Evolutionary conservation across 2,113 vertebrate genomes (phyloP).

Genomic region (Lasiurus cinereus): DNA sequence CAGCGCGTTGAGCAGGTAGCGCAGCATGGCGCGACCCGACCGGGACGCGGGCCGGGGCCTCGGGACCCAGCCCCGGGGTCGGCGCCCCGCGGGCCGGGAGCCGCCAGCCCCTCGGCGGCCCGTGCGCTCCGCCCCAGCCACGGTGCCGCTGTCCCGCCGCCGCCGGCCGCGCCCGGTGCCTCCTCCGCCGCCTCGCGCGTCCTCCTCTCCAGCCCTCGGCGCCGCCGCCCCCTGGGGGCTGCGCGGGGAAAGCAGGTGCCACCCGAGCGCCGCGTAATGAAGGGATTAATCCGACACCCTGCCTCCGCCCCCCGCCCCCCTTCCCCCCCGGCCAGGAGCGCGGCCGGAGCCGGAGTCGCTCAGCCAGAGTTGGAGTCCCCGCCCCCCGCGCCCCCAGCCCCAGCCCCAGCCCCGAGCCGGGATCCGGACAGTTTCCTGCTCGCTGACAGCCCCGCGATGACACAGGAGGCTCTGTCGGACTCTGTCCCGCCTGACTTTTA

Average conservation of each 20-base stretch:
- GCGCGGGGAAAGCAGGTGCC: conserved; percentile 92
- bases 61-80: conserved; percentile 71
- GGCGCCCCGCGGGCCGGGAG: conserved; percentile 76
- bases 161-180: conserved; percentile 70
- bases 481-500: neutral
- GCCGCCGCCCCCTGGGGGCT: conserved; percentile 82
- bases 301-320: neutral
- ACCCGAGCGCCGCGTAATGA: conserved; percentile 95
- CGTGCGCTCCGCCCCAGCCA: conserved; percentile 70
- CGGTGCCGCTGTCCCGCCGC: conserved; percentile 68
- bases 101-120: conserved; percentile 80
- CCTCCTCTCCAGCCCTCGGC: conserved; percentile 82
- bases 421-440: neutral
- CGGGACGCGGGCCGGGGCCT: neutral
- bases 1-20: conserved; percentile 97
- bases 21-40: conserved; percentile 90
- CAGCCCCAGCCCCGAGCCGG: neutral
- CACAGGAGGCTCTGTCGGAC: neutral
- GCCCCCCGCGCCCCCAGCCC: neutral
- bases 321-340: conserved; percentile 24
- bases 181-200: conserved; percentile 85
- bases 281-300: conserved; percentile 93
- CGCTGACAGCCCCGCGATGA: neutral
- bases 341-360: neutral
- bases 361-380: neutral